Conservation (phyloP, 2,797 vertebrate genomes). For the Clamator glandarius region DNA sequence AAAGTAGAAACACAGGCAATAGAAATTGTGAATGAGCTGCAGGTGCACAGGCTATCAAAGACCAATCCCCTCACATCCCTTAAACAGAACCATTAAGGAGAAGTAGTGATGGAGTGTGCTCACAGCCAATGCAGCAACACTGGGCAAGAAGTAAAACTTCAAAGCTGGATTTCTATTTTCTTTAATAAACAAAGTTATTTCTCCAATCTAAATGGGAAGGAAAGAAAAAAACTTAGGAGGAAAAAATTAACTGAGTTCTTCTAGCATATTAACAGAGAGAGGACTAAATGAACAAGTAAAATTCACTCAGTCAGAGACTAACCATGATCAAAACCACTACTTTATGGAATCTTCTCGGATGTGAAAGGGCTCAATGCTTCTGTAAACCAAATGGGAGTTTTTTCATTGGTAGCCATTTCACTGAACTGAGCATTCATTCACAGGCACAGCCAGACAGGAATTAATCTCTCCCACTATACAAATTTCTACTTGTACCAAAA, state of each 20-base stretch:
- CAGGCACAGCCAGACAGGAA: background rate
- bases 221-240: background rate
- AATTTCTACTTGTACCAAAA: background rate
- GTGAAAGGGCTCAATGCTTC: background rate
- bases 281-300: background rate
- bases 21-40: background rate
- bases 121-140: background rate
- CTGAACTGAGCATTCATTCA: background rate
- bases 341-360: background rate
- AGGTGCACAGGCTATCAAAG: background rate
- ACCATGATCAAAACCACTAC: background rate
- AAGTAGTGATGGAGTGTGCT: background rate
- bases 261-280: background rate
- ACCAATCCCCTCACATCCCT: background rate
- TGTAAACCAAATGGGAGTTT: background rate
- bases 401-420: background rate
- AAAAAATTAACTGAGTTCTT: background rate
- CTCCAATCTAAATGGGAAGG: background rate
- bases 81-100: background rate
- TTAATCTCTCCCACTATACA: background rate
- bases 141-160: background rate
- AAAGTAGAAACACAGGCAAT: background rate
- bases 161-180: background rate
- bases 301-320: background rate
- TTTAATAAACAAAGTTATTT: background rate